phyloP scores from a whole-genome alignment of 2,888 invertebrate species.

The Machimus rusticus region DNA sequence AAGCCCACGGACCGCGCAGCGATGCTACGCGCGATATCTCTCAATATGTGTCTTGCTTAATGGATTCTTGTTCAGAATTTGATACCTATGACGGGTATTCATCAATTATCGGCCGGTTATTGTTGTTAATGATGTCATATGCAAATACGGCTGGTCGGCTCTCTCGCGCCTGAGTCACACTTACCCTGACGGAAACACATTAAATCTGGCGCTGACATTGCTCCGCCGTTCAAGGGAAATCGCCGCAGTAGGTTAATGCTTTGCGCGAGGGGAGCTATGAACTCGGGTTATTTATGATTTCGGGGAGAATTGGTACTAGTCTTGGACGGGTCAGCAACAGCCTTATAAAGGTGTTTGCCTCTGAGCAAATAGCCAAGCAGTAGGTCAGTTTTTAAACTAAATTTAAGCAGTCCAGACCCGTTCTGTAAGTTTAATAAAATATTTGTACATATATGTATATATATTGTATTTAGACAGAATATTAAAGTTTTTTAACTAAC shows the following conservation, averaged over 20 bases:
- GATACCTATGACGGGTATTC: slow-evolving; percentile 50
- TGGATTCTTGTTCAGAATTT: slow-evolving; percentile 52
- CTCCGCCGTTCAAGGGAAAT: slow-evolving; percentile 4
- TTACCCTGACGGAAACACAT: slow-evolving; percentile 3
- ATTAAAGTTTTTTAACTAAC: too few species aligned
- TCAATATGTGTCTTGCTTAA: slow-evolving; percentile 53
- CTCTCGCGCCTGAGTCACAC: slow-evolving; percentile 22
- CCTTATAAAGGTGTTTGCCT: neutral
- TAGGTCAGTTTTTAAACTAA: neutral
- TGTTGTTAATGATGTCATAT: slow-evolving; percentile 51
- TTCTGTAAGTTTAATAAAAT: neutral
- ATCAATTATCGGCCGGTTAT: slow-evolving; percentile 51
- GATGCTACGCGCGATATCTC: slow-evolving; percentile 49
- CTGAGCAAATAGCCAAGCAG: neutral
- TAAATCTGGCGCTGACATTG: slow-evolving; percentile 30
- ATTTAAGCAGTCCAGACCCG: neutral
- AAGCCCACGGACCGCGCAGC: neutral
- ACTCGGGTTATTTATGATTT: neutral
- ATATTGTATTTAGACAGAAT: neutral
- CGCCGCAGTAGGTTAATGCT: slow-evolving; percentile 11
- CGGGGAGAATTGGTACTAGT: neutral
- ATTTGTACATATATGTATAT: neutral
- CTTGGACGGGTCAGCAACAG: neutral
- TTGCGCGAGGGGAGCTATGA: neutral
- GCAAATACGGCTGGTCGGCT: slow-evolving; percentile 40